Evolutionary conservation across 2,113 vertebrate genomes (phyloP).

Genomic region (Alligator mississippiensis): DNA sequence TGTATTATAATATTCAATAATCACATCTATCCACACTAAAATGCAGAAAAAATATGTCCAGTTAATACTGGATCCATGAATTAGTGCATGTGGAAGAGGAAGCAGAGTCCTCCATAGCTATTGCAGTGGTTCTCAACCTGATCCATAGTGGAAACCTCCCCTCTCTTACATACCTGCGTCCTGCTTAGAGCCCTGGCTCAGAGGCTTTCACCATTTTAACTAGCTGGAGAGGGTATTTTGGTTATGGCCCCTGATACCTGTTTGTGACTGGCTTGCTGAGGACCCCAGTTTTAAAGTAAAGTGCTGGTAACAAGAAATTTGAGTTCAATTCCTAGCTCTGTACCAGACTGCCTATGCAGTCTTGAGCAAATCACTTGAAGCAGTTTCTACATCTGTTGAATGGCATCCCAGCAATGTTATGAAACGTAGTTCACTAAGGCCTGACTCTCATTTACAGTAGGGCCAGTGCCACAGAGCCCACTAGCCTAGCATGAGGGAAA

Average conservation of each 20-base stretch:
- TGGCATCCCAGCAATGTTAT: neutral
- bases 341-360: neutral
- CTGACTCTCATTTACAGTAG: neutral
- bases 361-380: neutral
- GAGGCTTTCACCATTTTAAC: neutral
- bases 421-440: neutral
- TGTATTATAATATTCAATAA: slow-evolving; percentile 67
- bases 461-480: neutral
- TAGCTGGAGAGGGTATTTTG: neutral
- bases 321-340: neutral
- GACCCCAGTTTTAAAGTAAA: neutral
- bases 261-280: neutral
- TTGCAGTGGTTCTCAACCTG: slow-evolving; percentile 35
- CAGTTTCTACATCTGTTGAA: neutral
- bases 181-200: neutral
- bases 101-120: slow-evolving; percentile 39
- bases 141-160: neutral
- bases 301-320: neutral
- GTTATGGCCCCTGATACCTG: neutral
- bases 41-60: slow-evolving; percentile 57
- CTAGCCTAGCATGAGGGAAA: neutral
- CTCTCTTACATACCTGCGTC: slow-evolving; percentile 13
- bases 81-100: slow-evolving; percentile 36
- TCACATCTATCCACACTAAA: slow-evolving; percentile 62
- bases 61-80: slow-evolving; percentile 33